Evolutionary conservation across 2,797 vertebrate genomes (phyloP).

Genomic region (Brotula barbata): DNA sequence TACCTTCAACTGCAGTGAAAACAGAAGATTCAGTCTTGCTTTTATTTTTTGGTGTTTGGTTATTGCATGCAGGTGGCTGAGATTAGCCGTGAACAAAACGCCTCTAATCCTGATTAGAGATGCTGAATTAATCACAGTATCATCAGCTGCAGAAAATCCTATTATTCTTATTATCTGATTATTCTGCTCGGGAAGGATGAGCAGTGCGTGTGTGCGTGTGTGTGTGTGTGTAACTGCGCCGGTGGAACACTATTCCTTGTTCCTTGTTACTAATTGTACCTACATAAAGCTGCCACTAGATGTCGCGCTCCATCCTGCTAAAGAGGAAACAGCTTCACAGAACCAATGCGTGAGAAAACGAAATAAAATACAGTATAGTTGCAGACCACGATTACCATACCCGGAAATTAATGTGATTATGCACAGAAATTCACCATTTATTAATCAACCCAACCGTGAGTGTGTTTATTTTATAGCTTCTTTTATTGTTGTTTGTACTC

Average conservation of each 20-base stretch:
- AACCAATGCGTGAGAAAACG: background rate
- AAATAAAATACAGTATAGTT: background rate
- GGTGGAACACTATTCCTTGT: too few species aligned
- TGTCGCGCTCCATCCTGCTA: slow-evolving; percentile 28
- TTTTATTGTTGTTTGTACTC: too few species aligned
- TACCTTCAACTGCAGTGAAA: too few species aligned
- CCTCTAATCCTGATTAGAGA: too few species aligned
- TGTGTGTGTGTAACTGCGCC: background rate
- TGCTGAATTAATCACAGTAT: too few species aligned
- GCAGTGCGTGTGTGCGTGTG: background rate
- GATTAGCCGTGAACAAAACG: too few species aligned
- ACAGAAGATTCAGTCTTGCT: too few species aligned
- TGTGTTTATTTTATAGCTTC: background rate
- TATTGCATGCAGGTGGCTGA: too few species aligned
- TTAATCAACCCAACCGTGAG: background rate
- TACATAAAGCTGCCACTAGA: slow-evolving; percentile 45
- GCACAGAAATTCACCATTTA: background rate
- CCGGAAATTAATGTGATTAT: background rate
- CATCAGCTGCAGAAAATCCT: too few species aligned
- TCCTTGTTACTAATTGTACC: slow-evolving; percentile 20
- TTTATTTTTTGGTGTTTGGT: too few species aligned
- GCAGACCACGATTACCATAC: background rate
- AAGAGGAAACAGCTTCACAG: background rate
- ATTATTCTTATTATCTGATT: too few species aligned
- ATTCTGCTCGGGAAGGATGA: too few species aligned